Percentiles rank a stretch among this genome's conserved stretches.
phyloP scores from a whole-genome alignment of 2,113 vertebrate genomes.

The Prunella fulvescens region DNA sequence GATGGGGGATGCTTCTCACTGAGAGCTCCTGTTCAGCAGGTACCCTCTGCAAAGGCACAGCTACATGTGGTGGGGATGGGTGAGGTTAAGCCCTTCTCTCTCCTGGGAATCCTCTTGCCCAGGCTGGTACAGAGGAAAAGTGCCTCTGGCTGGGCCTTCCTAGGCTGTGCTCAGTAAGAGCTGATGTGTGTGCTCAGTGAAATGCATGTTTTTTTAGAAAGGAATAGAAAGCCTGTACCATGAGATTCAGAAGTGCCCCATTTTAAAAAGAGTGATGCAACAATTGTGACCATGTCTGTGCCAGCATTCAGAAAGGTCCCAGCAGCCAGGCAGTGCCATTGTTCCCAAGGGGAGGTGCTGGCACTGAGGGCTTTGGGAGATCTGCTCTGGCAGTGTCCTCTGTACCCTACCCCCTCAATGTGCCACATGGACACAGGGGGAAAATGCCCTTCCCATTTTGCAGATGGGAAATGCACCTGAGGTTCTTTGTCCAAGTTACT shows the following conservation, averaged over 20 bases:
- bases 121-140: background rate
- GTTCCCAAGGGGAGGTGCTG: background rate
- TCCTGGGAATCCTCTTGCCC: background rate
- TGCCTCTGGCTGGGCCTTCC: background rate
- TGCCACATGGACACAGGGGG: rapidly evolving
- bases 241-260: background rate
- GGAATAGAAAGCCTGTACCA: background rate
- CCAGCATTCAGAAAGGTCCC: background rate
- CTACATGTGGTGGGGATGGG: rapidly evolving
- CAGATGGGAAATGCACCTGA: background rate
- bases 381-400: background rate
- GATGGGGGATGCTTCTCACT: background rate
- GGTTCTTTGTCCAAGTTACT: background rate
- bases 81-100: background rate
- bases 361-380: background rate
- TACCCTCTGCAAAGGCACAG: background rate
- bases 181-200: background rate
- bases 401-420: rapidly evolving
- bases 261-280: background rate
- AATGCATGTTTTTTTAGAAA: background rate
- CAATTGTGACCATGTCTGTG: background rate
- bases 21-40: background rate
- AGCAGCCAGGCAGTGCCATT: background rate
- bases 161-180: background rate
- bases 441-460: rapidly evolving